Evolutionary conservation across 2,797 vertebrate species (phyloP).

Genomic region (Mormyrops attenuatus): DNA sequence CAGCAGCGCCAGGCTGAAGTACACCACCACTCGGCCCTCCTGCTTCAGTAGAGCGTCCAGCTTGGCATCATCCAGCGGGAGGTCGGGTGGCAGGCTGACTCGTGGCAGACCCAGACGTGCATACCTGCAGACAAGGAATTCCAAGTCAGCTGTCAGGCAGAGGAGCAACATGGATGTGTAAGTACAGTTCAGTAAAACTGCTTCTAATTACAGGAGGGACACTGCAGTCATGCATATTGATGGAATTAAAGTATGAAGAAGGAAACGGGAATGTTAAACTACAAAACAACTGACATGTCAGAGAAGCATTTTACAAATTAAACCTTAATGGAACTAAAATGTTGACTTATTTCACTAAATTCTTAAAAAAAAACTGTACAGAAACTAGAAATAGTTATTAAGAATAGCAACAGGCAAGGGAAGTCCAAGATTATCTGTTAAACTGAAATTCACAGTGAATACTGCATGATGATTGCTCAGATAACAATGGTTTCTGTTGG

Average conservation of each 20-base stretch:
- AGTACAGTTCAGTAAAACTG: not conserved
- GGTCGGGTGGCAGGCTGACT: slow-evolving; percentile 63
- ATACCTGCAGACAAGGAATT: slow-evolving; percentile 62
- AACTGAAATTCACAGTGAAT: not conserved
- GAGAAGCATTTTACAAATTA: not conserved
- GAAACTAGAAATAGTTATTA: not conserved
- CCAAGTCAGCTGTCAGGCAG: not conserved
- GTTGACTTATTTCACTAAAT: not conserved
- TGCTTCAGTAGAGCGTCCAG: slow-evolving; percentile 66
- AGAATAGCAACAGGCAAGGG: not conserved
- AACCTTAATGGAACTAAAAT: not conserved
- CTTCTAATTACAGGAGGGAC: not conserved
- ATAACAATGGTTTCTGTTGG: not conserved
- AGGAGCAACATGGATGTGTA: not conserved
- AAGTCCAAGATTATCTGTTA: not conserved
- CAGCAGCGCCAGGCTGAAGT: slow-evolving; percentile 77
- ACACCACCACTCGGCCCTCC: slow-evolving; percentile 76
- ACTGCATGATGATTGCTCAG: not conserved
- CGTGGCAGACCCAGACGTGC: slow-evolving; percentile 70
- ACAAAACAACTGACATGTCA: not conserved
- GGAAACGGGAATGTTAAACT: not conserved
- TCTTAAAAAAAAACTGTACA: too few relatives aligned
- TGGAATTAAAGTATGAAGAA: not conserved
- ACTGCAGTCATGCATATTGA: not conserved
- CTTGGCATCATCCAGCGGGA: slow-evolving; percentile 49